Evolutionary conservation across 23 tunicate species (phyloP).

Genomic region (Oikopleura albicans): DNA sequence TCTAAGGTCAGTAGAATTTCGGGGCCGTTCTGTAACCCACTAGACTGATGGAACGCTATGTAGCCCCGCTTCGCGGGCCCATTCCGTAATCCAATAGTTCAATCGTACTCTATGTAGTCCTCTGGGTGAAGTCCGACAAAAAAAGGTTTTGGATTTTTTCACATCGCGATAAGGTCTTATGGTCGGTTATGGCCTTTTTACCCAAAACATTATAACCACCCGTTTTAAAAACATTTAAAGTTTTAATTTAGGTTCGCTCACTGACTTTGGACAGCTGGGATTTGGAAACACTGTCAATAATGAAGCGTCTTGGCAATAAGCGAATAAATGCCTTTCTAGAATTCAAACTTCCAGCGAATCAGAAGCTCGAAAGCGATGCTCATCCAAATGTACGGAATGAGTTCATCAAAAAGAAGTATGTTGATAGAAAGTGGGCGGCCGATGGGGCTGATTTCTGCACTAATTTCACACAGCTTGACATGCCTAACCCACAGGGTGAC

Average conservation of each 20-base stretch:
- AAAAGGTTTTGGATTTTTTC: no score
- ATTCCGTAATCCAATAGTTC: no score
- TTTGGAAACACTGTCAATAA: not conserved
- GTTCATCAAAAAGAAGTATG: not conserved
- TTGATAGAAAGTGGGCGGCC: not conserved
- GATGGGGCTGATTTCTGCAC: not conserved
- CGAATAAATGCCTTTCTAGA: not conserved
- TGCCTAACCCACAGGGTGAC: not conserved
- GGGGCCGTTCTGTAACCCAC: no score
- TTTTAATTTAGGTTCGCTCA: no score
- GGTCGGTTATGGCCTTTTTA: no score
- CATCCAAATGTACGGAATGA: not conserved
- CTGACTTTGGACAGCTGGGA: conserved; percentile 8
- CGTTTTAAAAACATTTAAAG: no score
- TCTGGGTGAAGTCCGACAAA: no score
- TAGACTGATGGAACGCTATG: no score
- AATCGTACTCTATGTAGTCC: no score
- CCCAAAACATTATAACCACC: no score
- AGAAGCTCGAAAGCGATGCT: not conserved
- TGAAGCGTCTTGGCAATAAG: not conserved
- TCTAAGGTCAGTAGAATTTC: not conserved
- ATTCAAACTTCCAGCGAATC: not conserved
- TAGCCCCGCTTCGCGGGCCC: no score
- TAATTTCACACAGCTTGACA: not conserved
- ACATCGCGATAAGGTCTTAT: no score